Evolutionary conservation across 2,113 vertebrate species (phyloP).

Genomic region (Podarcis cretensis): DNA sequence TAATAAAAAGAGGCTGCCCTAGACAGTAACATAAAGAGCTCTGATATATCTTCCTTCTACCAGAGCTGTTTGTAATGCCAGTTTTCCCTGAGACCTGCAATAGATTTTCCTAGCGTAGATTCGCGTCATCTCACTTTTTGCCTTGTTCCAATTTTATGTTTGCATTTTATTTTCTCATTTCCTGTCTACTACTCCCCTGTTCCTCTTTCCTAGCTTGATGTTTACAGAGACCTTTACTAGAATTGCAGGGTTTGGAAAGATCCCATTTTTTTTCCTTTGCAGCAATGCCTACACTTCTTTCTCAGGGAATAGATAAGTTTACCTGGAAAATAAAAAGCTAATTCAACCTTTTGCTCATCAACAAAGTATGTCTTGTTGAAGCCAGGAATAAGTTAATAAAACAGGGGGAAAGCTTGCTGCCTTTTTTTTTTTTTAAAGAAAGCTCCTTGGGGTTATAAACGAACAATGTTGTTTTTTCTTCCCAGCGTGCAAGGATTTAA

Average conservation of each 20-base stretch:
- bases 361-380: conserved; percentile 83
- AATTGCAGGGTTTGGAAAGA: conserved; percentile 72
- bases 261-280: conserved; percentile 67
- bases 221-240: conserved; percentile 79
- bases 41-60: conserved; percentile 66
- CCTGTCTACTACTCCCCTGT: conserved; percentile 73
- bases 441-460: conserved; percentile 89
- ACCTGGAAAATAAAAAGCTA: conserved; percentile 83
- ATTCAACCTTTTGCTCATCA: conserved; percentile 85
- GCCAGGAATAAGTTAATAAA: conserved; percentile 86
- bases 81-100: conserved; percentile 59
- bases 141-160: conserved; percentile 78
- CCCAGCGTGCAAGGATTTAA: conserved; percentile 90
- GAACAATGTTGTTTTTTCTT: conserved; percentile 92
- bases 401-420: conserved; percentile 82
- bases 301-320: conserved; percentile 81
- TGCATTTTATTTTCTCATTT: conserved; percentile 84
- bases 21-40: conserved; percentile 65
- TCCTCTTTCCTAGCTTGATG: conserved; percentile 72
- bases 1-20: conserved; percentile 73
- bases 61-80: conserved; percentile 48
- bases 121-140: conserved; percentile 69
- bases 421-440: conserved; percentile 62
- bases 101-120: conserved; percentile 50
- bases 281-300: conserved; percentile 67